Base-by-base conservation (phyloP, 2,888 invertebrate species). In the Acanthoscelides obtectus region DNA sequence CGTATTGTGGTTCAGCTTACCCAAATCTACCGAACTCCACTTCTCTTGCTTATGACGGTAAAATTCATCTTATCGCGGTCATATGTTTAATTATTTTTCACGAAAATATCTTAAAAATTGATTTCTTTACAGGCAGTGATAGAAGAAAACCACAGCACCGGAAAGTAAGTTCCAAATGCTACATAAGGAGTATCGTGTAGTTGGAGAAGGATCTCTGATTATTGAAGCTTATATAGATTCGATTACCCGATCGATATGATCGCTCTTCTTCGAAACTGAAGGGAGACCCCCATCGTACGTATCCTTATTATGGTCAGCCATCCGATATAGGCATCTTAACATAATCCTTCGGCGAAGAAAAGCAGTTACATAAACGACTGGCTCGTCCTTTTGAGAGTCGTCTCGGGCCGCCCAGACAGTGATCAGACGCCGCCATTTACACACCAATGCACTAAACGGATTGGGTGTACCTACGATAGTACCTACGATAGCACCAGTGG, bases 361-460 rank as follows among this genome's bases (percentile, higher is more conserved):
- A 73, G 66, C 70, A 72, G 74, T 75, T 75, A 74, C 74, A 76
- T 74, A 74, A 76, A 74, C 69, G 72, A 45, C 8, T 45, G 69
- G 69, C 69, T 72, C 68, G 70, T 73, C 74, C 73, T 72, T 74
- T 73, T 75, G 73, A 70, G 71, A 64, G 65, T 68, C 69, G 8
- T 12, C 12, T 1, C 45, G 45, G 45, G 45, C 45, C 45, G 3
- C 45, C 45, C 45, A 12, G 45, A 17, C 45, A 25, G 25, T 8
- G 17, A 17, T 69, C 75, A 79, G 79, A 79, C 79, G 75, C 79
- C 79, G 79, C 77, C 77, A 72, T 83, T 84, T 83, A 80, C 83
- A 79, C 81, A 79, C 80, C 80, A 78, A 78, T 82, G 83, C 78
- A 82, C 83, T 84, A 83, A 84, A 81, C 82, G 82, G 84, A 83